phyloP scores from a whole-genome alignment of 2,797 vertebrate genomes.

The Acridotheres tristis region DNA sequence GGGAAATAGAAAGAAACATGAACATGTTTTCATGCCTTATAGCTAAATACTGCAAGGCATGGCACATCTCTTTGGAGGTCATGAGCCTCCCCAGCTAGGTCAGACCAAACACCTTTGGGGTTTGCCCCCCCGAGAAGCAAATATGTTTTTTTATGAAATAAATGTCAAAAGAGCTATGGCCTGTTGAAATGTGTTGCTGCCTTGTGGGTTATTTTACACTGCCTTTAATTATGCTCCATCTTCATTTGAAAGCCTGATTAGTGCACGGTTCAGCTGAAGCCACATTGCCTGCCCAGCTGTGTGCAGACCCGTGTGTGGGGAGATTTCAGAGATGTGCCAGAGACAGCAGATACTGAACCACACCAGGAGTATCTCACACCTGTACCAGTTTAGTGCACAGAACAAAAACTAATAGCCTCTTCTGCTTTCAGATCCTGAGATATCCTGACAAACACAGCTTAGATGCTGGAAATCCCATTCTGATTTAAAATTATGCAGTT shows the following conservation, averaged over 20 bases:
- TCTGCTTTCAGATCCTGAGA: background rate
- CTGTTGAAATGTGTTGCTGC: constrained; percentile 13
- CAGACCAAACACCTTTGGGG: constrained; percentile 2
- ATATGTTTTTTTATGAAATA: background rate
- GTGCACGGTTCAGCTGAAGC: background rate
- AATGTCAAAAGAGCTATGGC: constrained; percentile 17
- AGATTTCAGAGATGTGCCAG: background rate
- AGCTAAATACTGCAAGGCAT: constrained; percentile 29
- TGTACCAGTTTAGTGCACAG: background rate
- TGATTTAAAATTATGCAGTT: background rate
- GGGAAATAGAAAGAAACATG: background rate
- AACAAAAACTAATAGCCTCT: background rate
- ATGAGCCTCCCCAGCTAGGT: background rate
- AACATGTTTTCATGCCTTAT: background rate
- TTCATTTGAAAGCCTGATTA: constrained; percentile 34
- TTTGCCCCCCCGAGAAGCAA: constrained; percentile 16
- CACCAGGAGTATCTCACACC: background rate
- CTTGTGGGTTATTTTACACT: constrained; percentile 37
- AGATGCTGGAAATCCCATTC: background rate
- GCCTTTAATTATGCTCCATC: constrained; percentile 50
- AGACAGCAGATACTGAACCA: background rate
- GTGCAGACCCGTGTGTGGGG: background rate
- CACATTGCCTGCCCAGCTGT: background rate
- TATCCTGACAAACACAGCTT: background rate
- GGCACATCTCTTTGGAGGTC: constrained; percentile 37